Evolutionary conservation across 2,113 vertebrate genomes (phyloP).

Genomic region (Microtus montanus): DNA sequence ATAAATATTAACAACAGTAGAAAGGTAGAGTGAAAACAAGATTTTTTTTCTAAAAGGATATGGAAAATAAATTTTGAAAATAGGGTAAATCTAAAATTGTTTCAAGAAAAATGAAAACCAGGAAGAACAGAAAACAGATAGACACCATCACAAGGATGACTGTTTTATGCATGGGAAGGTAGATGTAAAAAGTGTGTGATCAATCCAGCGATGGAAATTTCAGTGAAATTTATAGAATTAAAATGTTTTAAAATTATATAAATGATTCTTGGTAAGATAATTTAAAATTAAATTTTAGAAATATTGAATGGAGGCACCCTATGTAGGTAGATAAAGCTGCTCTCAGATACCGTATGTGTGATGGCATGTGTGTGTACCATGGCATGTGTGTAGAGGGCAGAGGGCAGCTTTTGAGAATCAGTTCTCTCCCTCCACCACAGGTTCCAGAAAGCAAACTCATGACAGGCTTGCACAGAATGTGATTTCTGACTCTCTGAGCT

Average conservation of each 20-base stretch:
- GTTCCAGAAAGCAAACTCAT: background rate
- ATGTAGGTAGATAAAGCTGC: background rate
- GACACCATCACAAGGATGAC: background rate
- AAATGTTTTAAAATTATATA: background rate
- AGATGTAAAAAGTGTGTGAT: background rate
- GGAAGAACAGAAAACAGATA: background rate
- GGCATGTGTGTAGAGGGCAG: background rate
- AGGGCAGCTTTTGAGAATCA: background rate
- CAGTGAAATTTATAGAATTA: background rate
- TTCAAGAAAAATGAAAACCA: slow-evolving; percentile 32
- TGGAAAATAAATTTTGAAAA: background rate
- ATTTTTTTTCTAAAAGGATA: background rate
- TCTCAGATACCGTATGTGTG: background rate
- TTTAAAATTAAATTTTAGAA: background rate
- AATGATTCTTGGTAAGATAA: background rate
- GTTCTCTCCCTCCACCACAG: background rate
- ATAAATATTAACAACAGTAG: background rate
- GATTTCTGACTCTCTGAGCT: background rate
- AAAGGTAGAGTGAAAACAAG: background rate
- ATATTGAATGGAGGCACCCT: background rate
- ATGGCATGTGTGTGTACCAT: background rate
- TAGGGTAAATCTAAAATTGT: slow-evolving; percentile 18
- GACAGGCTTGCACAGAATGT: background rate
- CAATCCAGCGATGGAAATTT: background rate
- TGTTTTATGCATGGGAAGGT: background rate